Conservation (phyloP, 1,140 invertebrate species). For the Arion vulgaris region DNA sequence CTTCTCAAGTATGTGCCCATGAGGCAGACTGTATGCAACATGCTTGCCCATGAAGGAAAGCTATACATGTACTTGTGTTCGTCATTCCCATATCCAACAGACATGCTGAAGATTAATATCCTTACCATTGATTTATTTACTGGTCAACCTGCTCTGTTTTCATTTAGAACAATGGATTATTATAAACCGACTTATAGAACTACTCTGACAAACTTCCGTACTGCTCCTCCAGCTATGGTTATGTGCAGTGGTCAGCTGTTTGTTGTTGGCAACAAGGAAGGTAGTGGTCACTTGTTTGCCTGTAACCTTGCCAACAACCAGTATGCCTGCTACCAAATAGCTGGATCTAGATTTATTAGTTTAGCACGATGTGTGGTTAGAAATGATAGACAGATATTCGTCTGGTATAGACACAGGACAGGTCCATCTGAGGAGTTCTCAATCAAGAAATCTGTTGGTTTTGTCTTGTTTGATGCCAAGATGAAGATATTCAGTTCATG, state of each 20-base stretch:
- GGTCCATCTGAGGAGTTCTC: constrained; percentile 70
- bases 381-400: constrained; percentile 62
- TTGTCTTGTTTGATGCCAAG: constrained; percentile 69
- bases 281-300: constrained; percentile 66
- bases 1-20: constrained; percentile 62
- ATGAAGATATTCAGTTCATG: constrained; percentile 62
- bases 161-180: constrained; percentile 65
- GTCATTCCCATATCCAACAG: constrained; percentile 68
- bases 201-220: constrained; percentile 65
- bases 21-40: constrained; percentile 64
- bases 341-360: constrained; percentile 67
- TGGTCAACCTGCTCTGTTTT: constrained; percentile 60
- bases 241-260: constrained; percentile 64
- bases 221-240: constrained; percentile 66
- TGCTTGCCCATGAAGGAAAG: constrained; percentile 59
- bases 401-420: constrained; percentile 68
- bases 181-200: constrained; percentile 68
- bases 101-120: constrained; percentile 69
- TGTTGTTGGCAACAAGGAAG: constrained; percentile 68
- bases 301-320: constrained; percentile 65
- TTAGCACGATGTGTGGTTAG: constrained; percentile 63
- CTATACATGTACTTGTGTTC: constrained; percentile 69
- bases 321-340: constrained; percentile 68
- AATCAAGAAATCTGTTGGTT: constrained; percentile 69
- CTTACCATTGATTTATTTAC: constrained; percentile 63